Evolutionary conservation across 2,113 vertebrate species (phyloP), one percentile per base, ranked within the genome.

Genomic region (Cercocebus atys): DNA sequence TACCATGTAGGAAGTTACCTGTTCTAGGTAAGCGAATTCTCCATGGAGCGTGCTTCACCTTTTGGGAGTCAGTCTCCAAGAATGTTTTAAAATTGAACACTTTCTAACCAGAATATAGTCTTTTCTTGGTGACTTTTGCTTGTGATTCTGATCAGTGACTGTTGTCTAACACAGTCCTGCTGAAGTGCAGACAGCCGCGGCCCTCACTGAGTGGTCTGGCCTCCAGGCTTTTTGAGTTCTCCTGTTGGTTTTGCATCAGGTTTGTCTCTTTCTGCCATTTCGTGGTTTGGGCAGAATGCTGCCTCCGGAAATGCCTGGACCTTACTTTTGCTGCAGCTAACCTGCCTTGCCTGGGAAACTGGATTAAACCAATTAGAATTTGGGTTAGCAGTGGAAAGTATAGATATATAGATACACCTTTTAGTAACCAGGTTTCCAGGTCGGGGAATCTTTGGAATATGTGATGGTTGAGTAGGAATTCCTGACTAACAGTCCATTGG

Each of bases 171-270:
- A 14, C 13, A 23, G 50, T n/a, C 45, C 72, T 64, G 0, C 35
- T 61, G 47, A 59, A 57, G 43, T 43, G 27, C 3, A 0, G 5
- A 50, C 10, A 9, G 10, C 4, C 8, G 8, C 2, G 8, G 5
- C 27, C 32, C 12, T 75, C 27, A 3, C n/a, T 35, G 1, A 50
- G 20, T 64, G 40, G 8, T 3, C 13, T 0, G 45, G 25, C 22
- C 14, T n/a, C 9, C 1, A 38, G 83, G 17, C 11, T 81, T 50
- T 25, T 59, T n/a, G 57, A 87, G n/a, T 27, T 93, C 61, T 75
- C 43, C 2, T 30, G 47, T 72, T 88, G 81, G 18, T 13, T 78
- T 17, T 52, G 61, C 30, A 0, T 55, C 45, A 82, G 40, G 10
- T 72, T 8, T 30, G 14, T 82, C 3, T 70, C 12, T 70, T 66